phyloP scores from a whole-genome alignment of 2,888 invertebrate genomes.

The Xestia xanthographa region DNA sequence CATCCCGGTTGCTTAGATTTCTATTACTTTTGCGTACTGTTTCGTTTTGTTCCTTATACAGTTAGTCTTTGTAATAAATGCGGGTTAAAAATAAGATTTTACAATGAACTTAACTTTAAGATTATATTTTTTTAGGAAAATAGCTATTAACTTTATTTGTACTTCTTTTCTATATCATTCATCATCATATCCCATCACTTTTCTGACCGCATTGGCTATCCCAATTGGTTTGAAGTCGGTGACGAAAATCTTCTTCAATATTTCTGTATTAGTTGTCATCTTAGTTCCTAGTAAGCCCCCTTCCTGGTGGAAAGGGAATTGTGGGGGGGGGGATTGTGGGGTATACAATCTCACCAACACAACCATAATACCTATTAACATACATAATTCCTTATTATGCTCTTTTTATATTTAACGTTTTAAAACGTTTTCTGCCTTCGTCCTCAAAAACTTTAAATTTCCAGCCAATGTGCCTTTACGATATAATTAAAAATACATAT shows the following conservation, averaged over 20 bases:
- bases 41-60: neutral
- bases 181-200: neutral
- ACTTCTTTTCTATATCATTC: neutral
- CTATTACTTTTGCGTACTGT: slow-evolving; percentile 6
- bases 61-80: neutral
- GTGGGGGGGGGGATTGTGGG: too few relatives aligned
- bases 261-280: neutral
- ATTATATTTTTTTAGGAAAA: neutral
- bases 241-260: neutral
- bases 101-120: neutral
- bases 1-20: slow-evolving; percentile 6
- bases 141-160: neutral
- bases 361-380: neutral
- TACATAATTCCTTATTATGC: neutral
- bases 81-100: too few relatives aligned
- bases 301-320: neutral
- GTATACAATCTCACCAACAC: neutral
- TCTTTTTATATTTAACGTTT: neutral
- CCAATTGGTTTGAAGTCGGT: neutral
- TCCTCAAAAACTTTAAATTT: slow-evolving; percentile 37
- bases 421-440: neutral
- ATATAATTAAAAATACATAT: slow-evolving; percentile 49
- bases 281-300: neutral
- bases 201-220: neutral
- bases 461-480: slow-evolving; percentile 17